Evolutionary conservation across 2,888 invertebrate genomes (phyloP), one percentile per base, ranked within the genome.

Genomic region (Stegana nigrithorax): DNA sequence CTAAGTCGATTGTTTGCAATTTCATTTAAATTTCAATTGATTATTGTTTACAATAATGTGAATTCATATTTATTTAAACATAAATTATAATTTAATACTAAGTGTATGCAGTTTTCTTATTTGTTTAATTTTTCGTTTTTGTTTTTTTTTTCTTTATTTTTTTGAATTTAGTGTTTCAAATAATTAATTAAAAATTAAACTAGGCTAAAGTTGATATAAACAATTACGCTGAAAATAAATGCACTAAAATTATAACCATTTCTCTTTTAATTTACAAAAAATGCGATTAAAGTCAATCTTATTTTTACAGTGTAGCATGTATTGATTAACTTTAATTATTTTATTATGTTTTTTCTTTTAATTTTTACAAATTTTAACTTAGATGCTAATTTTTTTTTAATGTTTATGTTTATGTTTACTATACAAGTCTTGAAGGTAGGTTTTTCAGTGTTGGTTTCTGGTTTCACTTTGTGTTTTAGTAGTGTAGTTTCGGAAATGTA

Each of bases 341-440:
- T 59, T 44, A 60, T 51, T 60, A 36, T 60, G 51, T 62, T 47
- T 47, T 59, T 73, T 45, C 17, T 50, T 23, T 2, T 23, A 36
- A 21, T 78, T 75, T 75, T 72, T 75, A 80, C 71, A 80, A 76
- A 69, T 71, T 78, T 70, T 71, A 77, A 71, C 81, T 81, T 82
- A 79, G 59, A 60, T 29, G 42, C 73, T 81, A 75, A 67, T 69
- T 73, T 62, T 59, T 67, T 7, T 51, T 55, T 64, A 58, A n/a
- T n/a, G n/a, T n/a, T 60, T 51, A 5, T 53, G n/a, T 42, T 53
- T 66, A 36, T 65, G 56, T 64, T 58, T 60, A 63, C 76, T 74
- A 73, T 83, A 83, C 82, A 82, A 83, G 82, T 82, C 82, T 82
- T 82, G 80, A 83, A 81, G 73, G 79, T 80, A 73, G 78, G 80